Conservation (phyloP, 2,113 vertebrate species). For the Sinocyclocheilus grahami region DNA sequence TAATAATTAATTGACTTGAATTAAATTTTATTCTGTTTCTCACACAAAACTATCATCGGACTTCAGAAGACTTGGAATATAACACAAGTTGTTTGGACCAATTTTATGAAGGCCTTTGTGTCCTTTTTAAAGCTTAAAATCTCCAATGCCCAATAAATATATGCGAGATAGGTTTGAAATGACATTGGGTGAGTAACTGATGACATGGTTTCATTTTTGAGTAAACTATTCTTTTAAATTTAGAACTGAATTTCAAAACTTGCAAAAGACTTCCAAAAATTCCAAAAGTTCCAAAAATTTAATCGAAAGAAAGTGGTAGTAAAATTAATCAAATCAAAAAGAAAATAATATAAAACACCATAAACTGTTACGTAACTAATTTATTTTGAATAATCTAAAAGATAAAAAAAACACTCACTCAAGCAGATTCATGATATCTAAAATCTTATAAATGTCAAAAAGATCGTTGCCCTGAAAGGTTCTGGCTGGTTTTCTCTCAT, state of each 20-base stretch:
- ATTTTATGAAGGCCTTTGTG: no score
- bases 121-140: no score
- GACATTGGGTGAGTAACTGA: background rate
- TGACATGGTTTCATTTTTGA: background rate
- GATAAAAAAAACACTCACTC: constrained; percentile 8
- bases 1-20: background rate
- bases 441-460: constrained; percentile 24
- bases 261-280: background rate
- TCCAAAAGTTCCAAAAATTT: background rate
- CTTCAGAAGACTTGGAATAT: no score
- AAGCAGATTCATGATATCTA: background rate
- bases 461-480: constrained; percentile 14
- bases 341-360: background rate
- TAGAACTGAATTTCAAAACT: background rate
- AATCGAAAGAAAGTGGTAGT: no score
- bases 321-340: background rate
- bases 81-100: no score
- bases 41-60: no score
- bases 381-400: no score
- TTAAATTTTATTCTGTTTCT: background rate
- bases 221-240: no score
- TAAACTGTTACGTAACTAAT: background rate
- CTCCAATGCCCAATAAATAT: no score
- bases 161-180: no score
- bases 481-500: constrained; percentile 5